These are phyloP conservation scores for Sphaeridia pumilis DNA, from an alignment of 2,888 invertebrate genomes.

Conservation along the genomic window DNA sequence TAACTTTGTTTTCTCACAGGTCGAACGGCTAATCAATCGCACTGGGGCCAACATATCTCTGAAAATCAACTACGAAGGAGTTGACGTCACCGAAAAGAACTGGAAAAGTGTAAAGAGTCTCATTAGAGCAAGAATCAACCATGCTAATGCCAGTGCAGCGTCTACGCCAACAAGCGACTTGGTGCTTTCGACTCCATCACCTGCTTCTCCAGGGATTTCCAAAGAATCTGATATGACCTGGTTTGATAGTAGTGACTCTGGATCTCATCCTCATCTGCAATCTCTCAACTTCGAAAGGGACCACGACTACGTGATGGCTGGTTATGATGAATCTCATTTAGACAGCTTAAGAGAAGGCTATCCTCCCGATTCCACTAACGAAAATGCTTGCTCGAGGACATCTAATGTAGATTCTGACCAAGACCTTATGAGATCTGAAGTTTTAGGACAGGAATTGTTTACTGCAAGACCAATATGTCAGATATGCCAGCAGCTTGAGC, in stretches of 20 bases:
- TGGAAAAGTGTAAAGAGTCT: slow-evolving; percentile 6
- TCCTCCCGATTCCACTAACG: no score
- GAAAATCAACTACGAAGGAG: slow-evolving; percentile 14
- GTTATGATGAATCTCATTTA: no score
- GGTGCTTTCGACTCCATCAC: not conserved
- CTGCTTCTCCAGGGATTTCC: not conserved
- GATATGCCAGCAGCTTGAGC: no score
- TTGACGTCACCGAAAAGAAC: slow-evolving; percentile 15
- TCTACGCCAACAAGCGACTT: no score
- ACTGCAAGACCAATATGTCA: no score
- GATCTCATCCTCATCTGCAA: not conserved
- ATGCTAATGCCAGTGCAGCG: not conserved
- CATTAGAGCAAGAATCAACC: slow-evolving; percentile 1
- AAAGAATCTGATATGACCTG: slow-evolving; percentile 7
- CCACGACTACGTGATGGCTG: no score
- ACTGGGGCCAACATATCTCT: slow-evolving; percentile 21
- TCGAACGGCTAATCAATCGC: slow-evolving; percentile 14
- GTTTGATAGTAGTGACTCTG: not conserved
- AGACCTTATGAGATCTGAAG: no score
- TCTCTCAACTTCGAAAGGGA: no score
- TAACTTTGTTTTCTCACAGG: slow-evolving; percentile 9
- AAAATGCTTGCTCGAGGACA: no score
- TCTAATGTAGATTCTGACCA: no score
- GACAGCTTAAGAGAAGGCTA: no score
- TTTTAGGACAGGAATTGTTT: no score